phyloP scores from a whole-genome alignment of 2,888 invertebrate genomes.

The Dione juno region DNA sequence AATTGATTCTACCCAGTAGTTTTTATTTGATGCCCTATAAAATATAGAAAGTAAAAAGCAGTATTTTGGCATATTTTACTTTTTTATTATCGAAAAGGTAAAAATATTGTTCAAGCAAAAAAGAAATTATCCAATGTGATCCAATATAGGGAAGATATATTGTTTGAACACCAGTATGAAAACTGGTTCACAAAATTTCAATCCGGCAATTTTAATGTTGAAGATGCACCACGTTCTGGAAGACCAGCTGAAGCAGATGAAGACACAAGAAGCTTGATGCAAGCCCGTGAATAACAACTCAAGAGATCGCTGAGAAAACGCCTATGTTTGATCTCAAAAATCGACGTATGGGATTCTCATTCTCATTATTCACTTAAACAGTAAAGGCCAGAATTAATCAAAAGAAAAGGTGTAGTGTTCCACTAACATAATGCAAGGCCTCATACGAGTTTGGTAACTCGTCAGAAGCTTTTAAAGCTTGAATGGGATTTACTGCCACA shows the following conservation, averaged over 20 bases:
- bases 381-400: not conserved
- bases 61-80: not conserved
- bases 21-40: not conserved
- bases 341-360: not conserved
- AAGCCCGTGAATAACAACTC: not conserved
- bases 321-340: not conserved
- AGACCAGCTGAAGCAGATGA: conserved; percentile 39
- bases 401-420: not conserved
- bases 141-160: not conserved
- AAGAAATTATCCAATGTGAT: not conserved
- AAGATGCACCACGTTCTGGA: conserved; percentile 47
- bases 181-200: conserved; percentile 48
- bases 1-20: too few relatives aligned
- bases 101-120: not conserved
- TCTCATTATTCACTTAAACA: conserved; percentile 9
- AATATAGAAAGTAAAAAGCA: not conserved
- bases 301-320: conserved; percentile 4
- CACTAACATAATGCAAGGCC: conserved; percentile 2
- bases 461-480: too few relatives aligned
- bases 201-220: conserved; percentile 46
- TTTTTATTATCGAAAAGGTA: not conserved
- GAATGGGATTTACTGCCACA: too few relatives aligned
- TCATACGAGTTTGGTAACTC: not conserved
- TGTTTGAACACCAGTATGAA: conserved; percentile 41
- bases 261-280: conserved; percentile 1